Conservation (phyloP, 2,113 vertebrate species). For the Amblyornis subalaris region DNA sequence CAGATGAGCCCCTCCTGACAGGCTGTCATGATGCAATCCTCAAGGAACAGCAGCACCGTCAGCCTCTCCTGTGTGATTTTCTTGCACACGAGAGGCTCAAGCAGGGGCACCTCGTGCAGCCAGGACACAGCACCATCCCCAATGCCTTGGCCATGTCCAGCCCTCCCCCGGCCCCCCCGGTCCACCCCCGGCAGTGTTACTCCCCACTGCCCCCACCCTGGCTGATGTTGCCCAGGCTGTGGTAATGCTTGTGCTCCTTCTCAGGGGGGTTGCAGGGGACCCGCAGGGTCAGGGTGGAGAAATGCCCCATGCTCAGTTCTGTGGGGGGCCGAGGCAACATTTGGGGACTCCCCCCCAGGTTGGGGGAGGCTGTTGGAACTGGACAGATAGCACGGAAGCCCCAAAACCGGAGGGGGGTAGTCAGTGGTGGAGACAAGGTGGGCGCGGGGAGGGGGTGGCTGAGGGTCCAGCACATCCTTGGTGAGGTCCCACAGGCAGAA, state of each 20-base stretch:
- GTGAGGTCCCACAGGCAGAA: no score
- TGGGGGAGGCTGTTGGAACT: no score
- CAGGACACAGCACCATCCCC: constrained; percentile 88
- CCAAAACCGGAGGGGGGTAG: no score
- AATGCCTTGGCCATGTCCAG: constrained; percentile 80
- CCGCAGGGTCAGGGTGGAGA: no score
- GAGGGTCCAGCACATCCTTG: no score
- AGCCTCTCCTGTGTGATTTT: constrained; percentile 90
- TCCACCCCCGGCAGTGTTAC: constrained; percentile 54
- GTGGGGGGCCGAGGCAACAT: no score
- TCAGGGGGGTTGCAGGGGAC: constrained; percentile 20
- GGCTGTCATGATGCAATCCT: constrained; percentile 91
- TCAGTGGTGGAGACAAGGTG: no score
- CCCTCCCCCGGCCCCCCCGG: not conserved
- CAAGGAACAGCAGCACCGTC: constrained; percentile 89
- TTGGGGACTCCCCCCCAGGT: no score
- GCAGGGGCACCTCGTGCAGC: constrained; percentile 87
- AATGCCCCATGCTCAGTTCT: no score
- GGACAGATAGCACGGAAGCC: no score
- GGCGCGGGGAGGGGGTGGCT: no score
- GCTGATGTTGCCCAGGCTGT: constrained; percentile 89
- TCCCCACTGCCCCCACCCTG: constrained; percentile 75
- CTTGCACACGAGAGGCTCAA: constrained; percentile 90
- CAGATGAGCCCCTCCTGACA: constrained; percentile 92
- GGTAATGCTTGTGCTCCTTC: constrained; percentile 88